These are phyloP conservation scores for Epizoanthus rinbou DNA, from an alignment of 92 coral and sea anemone species.

Conservation along the genomic window DNA sequence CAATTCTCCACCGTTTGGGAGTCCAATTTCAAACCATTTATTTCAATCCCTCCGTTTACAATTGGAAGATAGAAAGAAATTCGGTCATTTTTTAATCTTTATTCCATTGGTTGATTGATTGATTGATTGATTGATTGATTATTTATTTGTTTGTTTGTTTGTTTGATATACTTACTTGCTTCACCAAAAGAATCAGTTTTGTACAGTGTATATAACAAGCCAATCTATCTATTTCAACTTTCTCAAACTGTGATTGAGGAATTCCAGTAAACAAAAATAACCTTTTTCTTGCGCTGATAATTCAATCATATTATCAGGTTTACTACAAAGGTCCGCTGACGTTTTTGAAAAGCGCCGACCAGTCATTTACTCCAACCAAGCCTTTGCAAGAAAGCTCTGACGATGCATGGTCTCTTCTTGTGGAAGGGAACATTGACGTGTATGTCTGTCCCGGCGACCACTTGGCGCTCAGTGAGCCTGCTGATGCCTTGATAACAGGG, in stretches of 20 bases:
- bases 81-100: not conserved
- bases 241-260: too few species aligned
- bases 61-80: too few species aligned
- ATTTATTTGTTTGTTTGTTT: too few species aligned
- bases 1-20: too few species aligned
- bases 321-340: conserved; percentile 58
- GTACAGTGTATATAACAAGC: not conserved
- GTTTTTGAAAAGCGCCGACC: conserved; percentile 54
- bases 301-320: conserved; percentile 14
- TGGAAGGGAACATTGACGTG: conserved; percentile 59
- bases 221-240: too few species aligned
- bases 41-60: too few species aligned
- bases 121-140: not conserved
- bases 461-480: conserved; percentile 55
- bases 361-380: conserved; percentile 46
- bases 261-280: too few species aligned
- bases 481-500: conserved; percentile 49
- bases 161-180: too few species aligned
- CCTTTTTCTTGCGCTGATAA: too few species aligned
- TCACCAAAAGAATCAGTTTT: too few species aligned
- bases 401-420: conserved; percentile 51
- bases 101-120: not conserved
- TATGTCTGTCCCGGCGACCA: conserved; percentile 63
- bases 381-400: conserved; percentile 51
- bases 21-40: too few species aligned